Conservation (phyloP, 2,113 vertebrate species). For the Bombycilla garrulus region DNA sequence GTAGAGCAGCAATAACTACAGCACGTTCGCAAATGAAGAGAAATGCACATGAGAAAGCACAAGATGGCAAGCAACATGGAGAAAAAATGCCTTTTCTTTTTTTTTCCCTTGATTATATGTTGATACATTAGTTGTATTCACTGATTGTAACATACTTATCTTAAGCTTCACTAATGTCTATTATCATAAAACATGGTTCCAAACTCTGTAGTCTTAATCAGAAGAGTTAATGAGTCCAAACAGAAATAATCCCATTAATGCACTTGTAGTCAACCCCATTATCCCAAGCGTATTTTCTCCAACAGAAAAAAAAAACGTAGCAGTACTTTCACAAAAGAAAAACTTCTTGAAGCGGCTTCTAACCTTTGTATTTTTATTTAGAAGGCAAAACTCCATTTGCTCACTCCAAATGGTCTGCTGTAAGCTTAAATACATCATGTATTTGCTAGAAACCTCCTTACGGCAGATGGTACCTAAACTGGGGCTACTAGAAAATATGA, state of each 20-base stretch:
- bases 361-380: background rate
- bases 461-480: background rate
- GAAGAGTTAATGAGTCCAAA: background rate
- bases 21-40: background rate
- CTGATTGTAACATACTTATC: background rate
- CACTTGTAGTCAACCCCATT: background rate
- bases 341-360: background rate
- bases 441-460: background rate
- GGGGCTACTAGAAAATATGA: background rate
- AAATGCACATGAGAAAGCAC: background rate
- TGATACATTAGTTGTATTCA: background rate
- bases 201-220: background rate
- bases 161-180: background rate
- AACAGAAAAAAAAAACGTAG: background rate
- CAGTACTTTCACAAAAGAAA: background rate
- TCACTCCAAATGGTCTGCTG: background rate
- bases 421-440: background rate
- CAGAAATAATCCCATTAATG: background rate
- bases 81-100: background rate
- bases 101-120: background rate
- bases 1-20: background rate
- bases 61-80: background rate
- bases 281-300: background rate
- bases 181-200: background rate
- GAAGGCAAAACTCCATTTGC: background rate